phyloP scores from a whole-genome alignment of 2,797 vertebrate species.

The Sarcoramphus papa region DNA sequence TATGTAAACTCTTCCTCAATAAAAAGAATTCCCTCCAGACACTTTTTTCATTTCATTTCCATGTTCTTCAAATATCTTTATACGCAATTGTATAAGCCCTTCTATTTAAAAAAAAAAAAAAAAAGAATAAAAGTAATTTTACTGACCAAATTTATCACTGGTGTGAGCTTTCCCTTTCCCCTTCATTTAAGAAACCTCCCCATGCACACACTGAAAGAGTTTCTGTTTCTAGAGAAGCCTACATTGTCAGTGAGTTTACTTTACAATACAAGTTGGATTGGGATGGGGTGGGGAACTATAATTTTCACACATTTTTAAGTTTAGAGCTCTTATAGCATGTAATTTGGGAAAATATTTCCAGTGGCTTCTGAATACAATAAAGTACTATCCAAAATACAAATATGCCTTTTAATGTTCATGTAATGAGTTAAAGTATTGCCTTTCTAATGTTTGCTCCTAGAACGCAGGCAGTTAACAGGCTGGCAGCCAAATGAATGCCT shows the following conservation, averaged over 20 bases:
- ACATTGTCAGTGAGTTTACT: neutral
- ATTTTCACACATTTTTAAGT: conserved; percentile 30
- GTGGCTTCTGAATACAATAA: conserved; percentile 32
- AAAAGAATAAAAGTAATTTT: conserved; percentile 50
- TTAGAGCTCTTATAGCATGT: neutral
- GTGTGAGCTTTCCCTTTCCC: conserved; percentile 12
- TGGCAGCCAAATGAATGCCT: conserved; percentile 26
- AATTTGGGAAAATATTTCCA: conserved; percentile 56
- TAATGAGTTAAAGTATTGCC: conserved; percentile 45
- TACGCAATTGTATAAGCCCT: conserved; percentile 52
- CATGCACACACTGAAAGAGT: neutral
- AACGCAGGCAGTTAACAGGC: conserved; percentile 17
- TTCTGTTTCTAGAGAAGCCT: neutral
- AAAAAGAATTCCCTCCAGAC: conserved; percentile 64
- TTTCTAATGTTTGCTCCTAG: conserved; percentile 12
- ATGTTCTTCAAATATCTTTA: conserved; percentile 29
- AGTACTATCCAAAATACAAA: conserved; percentile 43
- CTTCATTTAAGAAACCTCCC: neutral
- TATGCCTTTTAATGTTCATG: conserved; percentile 26
- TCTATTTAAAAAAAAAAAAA: conserved; percentile 4
- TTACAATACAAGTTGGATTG: neutral
- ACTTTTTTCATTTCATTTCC: conserved; percentile 60
- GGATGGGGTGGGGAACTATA: neutral
- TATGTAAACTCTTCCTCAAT: conserved; percentile 69
- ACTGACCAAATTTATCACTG: conserved; percentile 9